A percentile compares a stretch with the other conserved stretches of the same genome.
These are phyloP conservation scores for Crenichthys baileyi DNA, from an alignment of 2,797 vertebrate genomes.

Conservation along the genomic window DNA sequence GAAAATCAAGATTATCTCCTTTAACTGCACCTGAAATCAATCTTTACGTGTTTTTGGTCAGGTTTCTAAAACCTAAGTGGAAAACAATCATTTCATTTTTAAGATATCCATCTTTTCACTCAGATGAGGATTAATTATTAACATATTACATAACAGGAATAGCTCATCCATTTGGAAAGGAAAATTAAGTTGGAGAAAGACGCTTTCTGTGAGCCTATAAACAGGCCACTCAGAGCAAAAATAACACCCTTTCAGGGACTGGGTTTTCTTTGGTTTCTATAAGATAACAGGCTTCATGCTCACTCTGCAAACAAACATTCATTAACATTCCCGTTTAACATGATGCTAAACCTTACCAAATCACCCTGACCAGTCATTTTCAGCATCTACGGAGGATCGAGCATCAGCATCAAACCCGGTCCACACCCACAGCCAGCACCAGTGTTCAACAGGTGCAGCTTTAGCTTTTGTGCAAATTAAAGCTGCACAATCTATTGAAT, in stretches of 20 bases:
- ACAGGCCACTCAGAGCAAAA: conserved; percentile 26
- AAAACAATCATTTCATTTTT: conserved; percentile 6
- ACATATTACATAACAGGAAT: conserved; percentile 48
- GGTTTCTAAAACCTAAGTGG: neutral
- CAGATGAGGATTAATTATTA: conserved; percentile 32
- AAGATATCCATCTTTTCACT: conserved; percentile 2
- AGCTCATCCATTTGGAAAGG: conserved; percentile 5
- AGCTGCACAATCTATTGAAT: neutral
- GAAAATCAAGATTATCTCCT: neutral
- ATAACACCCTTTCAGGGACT: neutral
- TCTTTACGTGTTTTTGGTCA: neutral
- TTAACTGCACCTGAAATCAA: neutral
- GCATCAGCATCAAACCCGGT: conserved; percentile 33
- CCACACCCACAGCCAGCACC: conserved; percentile 52
- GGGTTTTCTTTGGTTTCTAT: neutral
- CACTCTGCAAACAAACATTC: no score
- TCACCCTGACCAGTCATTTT: neutral
- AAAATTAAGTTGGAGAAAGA: conserved; percentile 16
- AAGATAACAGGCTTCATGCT: no score
- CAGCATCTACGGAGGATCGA: conserved; percentile 32
- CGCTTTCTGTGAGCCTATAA: neutral
- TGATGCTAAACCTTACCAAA: neutral
- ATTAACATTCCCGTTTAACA: neutral
- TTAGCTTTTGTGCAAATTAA: conserved; percentile 31
- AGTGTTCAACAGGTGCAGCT: conserved; percentile 58